Base-by-base conservation (phyloP, 2,113 vertebrate genomes). In the Dasyurus viverrinus region DNA sequence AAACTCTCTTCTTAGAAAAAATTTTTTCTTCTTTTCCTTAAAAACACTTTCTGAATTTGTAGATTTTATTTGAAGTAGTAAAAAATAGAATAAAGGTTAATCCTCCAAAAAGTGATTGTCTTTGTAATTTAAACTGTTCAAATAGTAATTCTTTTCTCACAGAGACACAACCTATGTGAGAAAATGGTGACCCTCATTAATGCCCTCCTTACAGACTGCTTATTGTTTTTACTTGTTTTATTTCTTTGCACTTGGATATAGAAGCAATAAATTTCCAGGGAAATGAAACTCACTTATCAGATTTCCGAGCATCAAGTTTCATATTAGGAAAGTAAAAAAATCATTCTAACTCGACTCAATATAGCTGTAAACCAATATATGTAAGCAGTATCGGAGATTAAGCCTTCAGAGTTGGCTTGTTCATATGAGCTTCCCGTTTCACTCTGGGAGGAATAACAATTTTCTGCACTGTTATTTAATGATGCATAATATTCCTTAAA, bases 201-300 rank as follows among this genome's bases (percentile, higher is more conserved):
- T 98, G 97, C 97, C 89, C 90, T 95, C 94, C 96, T 93, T 97
- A 98, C 98, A 98, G 97, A 96, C 93, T 91, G 96, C 93, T 98
- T 98, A 98, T 98, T 99, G 98, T 98, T 98, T 98, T 98, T 98
- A 97, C 98, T 98, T 97, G 95, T 93, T 98, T 98, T 98, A 95
- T 98, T 98, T 98, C 98, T 98, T 98, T 98, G 98, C 97, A 97
- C 97, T 98, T 98, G 98, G 97, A 98, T 98, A 98, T 96, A 98
- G 97, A 98, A 98, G 98, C 98, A 98, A 99, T 98, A 98, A 98
- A 98, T 99, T 98, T 98, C 98, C 98, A 98, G 98, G 98, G 98
- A 98, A 99, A 99, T 98, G 98, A 98, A 99, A 98, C 98, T 97
- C 98, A 96, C 98, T 98, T 98, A 98, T 99, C 98, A 99, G 98